Evolutionary conservation across 2,113 vertebrate genomes (phyloP).

Genomic region (Astur gentilis): DNA sequence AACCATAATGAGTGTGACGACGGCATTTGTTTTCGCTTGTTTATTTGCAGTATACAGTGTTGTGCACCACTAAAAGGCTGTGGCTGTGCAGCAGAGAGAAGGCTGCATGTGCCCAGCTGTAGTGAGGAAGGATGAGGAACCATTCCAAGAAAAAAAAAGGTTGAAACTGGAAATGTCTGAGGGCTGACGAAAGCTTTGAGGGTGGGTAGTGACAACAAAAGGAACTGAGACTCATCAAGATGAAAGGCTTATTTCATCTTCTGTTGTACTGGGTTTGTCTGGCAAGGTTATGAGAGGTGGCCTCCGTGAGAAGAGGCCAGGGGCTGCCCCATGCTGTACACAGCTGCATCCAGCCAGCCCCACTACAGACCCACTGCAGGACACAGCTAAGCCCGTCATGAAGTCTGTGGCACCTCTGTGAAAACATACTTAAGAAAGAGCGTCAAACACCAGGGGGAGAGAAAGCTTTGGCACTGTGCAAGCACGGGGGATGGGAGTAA

Average conservation of each 20-base stretch:
- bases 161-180: not conserved
- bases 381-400: fast-evolving
- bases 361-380: not conserved
- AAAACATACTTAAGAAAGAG: not conserved
- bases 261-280: not conserved
- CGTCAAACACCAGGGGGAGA: not conserved
- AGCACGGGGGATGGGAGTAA: not conserved
- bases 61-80: not conserved
- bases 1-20: not conserved
- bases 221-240: not conserved
- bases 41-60: not conserved
- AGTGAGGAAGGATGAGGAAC: not conserved
- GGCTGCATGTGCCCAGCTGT: not conserved
- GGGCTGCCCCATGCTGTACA: not conserved
- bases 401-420: not conserved
- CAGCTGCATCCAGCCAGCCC: not conserved
- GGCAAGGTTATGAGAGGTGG: not conserved
- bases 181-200: not conserved
- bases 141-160: not conserved
- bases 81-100: not conserved
- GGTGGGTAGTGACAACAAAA: not conserved
- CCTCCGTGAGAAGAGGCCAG: not conserved
- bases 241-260: not conserved
- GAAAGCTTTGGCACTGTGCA: not conserved
- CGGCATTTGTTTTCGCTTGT: not conserved